Evolutionary conservation across 2,888 invertebrate species (phyloP).

Genomic region (Latrodectus elegans): DNA sequence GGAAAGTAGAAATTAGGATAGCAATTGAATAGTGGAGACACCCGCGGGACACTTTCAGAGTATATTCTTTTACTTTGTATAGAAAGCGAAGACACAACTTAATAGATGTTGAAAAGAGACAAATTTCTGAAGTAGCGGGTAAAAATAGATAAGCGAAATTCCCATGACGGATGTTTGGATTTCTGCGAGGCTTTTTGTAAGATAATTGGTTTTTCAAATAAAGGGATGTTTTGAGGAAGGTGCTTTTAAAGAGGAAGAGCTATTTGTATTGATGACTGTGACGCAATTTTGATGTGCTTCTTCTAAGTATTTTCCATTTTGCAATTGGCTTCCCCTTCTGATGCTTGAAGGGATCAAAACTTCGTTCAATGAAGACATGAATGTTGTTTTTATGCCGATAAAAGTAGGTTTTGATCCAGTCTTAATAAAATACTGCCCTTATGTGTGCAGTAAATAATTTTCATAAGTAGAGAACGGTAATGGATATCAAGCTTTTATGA

Average conservation of each 20-base stretch:
- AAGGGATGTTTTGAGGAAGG: slow-evolving; percentile 24
- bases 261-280: not conserved
- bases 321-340: not conserved
- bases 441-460: too few relatives aligned
- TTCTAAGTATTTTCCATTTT: not conserved
- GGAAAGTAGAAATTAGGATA: too few relatives aligned
- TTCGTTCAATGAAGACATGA: too few relatives aligned
- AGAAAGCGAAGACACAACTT: slow-evolving; percentile 3
- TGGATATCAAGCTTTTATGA: too few relatives aligned
- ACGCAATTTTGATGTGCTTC: not conserved
- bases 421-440: too few relatives aligned
- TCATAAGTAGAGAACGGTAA: too few relatives aligned
- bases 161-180: slow-evolving; percentile 31
- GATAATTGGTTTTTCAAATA: slow-evolving; percentile 40
- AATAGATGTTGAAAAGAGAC: slow-evolving; percentile 17
- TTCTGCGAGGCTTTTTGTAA: slow-evolving; percentile 25
- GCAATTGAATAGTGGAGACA: too few relatives aligned
- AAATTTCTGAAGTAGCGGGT: slow-evolving; percentile 24
- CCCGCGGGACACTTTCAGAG: too few relatives aligned
- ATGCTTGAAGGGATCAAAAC: too few relatives aligned
- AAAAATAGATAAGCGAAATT: slow-evolving; percentile 46
- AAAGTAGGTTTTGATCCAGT: too few relatives aligned
- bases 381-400: too few relatives aligned
- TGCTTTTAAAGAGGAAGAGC: slow-evolving; percentile 21
- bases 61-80: not conserved